Evolutionary conservation across 37 sponge, comb jelly and placozoan species (phyloP).

Genomic region (Geodia barretti): DNA sequence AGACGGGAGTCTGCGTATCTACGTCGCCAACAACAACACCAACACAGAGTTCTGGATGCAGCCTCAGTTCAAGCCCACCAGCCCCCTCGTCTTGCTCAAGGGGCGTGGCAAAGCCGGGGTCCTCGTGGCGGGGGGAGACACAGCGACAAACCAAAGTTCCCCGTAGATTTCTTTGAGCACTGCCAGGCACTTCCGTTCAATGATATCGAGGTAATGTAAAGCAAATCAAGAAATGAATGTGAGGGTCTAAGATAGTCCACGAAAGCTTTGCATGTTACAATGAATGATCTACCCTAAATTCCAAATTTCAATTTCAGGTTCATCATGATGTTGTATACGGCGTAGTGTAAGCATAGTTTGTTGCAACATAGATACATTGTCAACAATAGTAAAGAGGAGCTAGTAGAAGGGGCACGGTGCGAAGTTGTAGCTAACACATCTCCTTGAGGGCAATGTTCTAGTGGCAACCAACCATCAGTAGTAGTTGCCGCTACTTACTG

Average conservation of each 20-base stretch:
- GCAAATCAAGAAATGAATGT: no score
- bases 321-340: no score
- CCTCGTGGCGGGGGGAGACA: neutral
- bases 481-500: conserved; percentile 4
- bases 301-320: no score
- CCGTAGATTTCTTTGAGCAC: conserved; percentile 91
- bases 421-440: conserved; percentile 39
- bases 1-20: conserved; percentile 87
- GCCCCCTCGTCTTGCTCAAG: conserved; percentile 64
- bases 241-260: no score
- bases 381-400: neutral
- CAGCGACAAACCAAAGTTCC: conserved; percentile 49
- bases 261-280: no score
- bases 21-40: conserved; percentile 59
- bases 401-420: neutral
- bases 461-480: no score
- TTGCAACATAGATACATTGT: no score
- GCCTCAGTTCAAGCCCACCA: conserved; percentile 72
- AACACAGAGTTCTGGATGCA: conserved; percentile 75
- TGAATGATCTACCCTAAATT: no score
- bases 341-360: no score
- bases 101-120: conserved; percentile 18
- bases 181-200: conserved; percentile 39
- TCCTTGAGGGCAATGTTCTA: conserved; percentile 81
- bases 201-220: conserved; percentile 70